Base-by-base conservation (phyloP, 2,888 invertebrate species). In the Dolichomitus sp. region DNA sequence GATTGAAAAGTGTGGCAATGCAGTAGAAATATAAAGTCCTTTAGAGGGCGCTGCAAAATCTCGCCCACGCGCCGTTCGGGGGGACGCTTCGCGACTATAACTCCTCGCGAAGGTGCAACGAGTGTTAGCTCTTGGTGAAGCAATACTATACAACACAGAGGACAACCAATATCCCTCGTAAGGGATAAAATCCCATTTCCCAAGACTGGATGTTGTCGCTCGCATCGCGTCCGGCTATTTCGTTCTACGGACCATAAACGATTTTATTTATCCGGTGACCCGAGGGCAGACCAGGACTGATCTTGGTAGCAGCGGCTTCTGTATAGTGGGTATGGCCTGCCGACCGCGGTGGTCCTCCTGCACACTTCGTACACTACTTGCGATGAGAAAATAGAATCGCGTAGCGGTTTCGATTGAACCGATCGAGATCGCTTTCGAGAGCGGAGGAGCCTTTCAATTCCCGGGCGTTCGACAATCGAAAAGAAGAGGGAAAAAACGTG, bases 361-460 rank as follows among this genome's bases (percentile, higher is more conserved):
- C 19, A 57, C 27, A 37, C 6, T 42, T 11, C 61, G 45, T 0
- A 33, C 30, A 40, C 50, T 65, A 59, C 33, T 0, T 17, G 37
- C 79, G 50, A 33, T 77, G 80, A 83, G 86, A 88, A 90, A 90
- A 91, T 90, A 90, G 90, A 90, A 90, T 90, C 86, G 89, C 84
- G 83, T 70, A 80, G 68, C 75, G 77, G 78, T 85, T 86, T 80
- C 78, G 84, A 84, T 85, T 83, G 85, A 84, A 86, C 86, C 84
- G 85, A 90, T 91, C 89, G 88, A 88, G 89, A 90, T 89, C 87
- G 90, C 86, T 77, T 84, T 84, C 75, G 75, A 70, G 79, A 84
- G 84, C 72, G 79, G 27, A 72, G 72, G 68, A 85, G 88, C 87
- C 89, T 93, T 93, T 93, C 93, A 93, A 93, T 93, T 92, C 91